A percentile compares a stretch with the other conserved stretches of the same genome.
phyloP scores from a whole-genome alignment of 2,113 vertebrate genomes.

The Nanorana parkeri region DNA sequence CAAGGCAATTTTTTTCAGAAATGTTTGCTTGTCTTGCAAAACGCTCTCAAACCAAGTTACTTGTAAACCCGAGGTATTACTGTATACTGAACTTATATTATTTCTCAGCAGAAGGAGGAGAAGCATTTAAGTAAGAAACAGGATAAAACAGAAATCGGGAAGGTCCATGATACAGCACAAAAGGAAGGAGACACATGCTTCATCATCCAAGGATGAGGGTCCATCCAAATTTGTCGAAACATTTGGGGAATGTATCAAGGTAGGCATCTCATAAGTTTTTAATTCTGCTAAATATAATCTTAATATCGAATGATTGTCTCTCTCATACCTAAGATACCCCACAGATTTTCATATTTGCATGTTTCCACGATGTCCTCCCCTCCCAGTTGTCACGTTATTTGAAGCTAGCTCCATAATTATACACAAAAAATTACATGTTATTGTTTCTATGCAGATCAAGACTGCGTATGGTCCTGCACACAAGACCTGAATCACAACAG shows the following conservation, averaged over 20 bases:
- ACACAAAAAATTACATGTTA: neutral
- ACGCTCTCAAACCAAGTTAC: too few relatives aligned
- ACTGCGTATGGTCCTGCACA: neutral
- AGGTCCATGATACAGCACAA: too few relatives aligned
- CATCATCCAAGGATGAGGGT: too few relatives aligned
- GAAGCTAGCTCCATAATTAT: neutral
- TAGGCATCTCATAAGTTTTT: neutral
- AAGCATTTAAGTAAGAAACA: too few relatives aligned
- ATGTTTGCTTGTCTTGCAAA: too few relatives aligned
- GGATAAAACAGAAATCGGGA: too few relatives aligned
- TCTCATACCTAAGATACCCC: neutral
- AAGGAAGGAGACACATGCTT: too few relatives aligned
- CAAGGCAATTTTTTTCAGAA: too few relatives aligned
- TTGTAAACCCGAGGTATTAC: too few relatives aligned
- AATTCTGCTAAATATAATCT: neutral
- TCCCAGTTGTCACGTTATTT: neutral
- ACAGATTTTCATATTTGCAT: neutral
- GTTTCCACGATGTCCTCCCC: neutral
- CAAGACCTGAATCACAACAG: too few relatives aligned
- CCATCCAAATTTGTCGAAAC: too few relatives aligned
- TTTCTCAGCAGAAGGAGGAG: neutral
- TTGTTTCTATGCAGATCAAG: neutral
- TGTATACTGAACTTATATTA: slow-evolving; percentile 1
- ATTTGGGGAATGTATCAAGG: too few relatives aligned
- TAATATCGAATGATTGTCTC: neutral